Evolutionary conservation across 2,113 vertebrate species (phyloP).

Genomic region (Harpagus bidentatus): DNA sequence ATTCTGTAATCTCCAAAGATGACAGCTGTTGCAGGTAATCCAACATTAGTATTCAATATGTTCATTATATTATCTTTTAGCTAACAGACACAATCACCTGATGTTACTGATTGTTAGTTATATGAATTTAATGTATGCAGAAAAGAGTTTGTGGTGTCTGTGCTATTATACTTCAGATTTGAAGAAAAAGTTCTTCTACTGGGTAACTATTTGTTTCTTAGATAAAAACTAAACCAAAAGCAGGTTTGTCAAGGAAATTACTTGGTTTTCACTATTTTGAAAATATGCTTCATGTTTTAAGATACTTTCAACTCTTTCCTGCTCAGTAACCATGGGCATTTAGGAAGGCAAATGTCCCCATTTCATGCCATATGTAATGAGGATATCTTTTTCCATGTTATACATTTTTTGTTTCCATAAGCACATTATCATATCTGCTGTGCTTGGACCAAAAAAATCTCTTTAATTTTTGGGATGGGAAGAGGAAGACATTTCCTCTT

Average conservation of each 20-base stretch:
- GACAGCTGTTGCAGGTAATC: conserved; percentile 54
- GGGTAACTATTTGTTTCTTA: not conserved
- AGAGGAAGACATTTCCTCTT: not conserved
- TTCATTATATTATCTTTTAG: not conserved
- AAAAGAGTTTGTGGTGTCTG: not conserved
- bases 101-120: not conserved
- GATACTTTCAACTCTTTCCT: not conserved
- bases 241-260: not conserved
- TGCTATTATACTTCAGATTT: not conserved
- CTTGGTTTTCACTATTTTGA: not conserved
- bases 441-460: not conserved
- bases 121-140: not conserved
- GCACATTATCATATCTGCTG: not conserved
- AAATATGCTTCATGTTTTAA: not conserved
- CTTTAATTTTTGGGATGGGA: not conserved
- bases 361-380: not conserved
- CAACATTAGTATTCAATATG: not conserved
- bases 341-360: not conserved
- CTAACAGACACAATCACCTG: not conserved
- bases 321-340: not conserved
- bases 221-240: not conserved
- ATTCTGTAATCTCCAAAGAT: not conserved
- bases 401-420: not conserved
- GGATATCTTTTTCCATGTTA: not conserved
- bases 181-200: not conserved